Base-by-base conservation (phyloP, 2,113 vertebrate genomes). In the Psittacara wagleri region DNA sequence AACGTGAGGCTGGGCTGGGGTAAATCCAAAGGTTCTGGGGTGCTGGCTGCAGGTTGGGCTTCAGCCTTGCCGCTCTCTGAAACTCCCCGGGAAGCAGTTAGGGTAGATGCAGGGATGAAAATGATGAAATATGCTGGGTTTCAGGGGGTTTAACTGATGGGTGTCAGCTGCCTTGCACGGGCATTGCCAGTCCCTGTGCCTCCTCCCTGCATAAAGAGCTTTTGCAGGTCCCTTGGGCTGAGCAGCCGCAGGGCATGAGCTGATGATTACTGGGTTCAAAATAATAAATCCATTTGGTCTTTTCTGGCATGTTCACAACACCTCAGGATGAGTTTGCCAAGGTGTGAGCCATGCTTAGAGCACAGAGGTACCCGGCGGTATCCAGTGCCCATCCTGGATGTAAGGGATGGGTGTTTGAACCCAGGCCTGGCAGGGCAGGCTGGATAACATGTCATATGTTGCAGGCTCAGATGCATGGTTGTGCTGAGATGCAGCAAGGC, bases 321-420 rank as follows among this genome's bases (percentile, higher is more conserved):
- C 4, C 48, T 79, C 23, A 35, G 17, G 27, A 16, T 22, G 31
- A 59, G 14, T 48, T 94, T 63, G 35, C 31, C n/a, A 28, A 44
- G 20, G 18, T 41, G 28, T 27, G 62, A 57, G 33, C 19, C 49
- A 22, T 1, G 2, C 25, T 22, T 37, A 4, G n/a, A 67, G 75
- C 27, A 9, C 15, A 16, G 55, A 44, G 13, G 33, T 52, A 10
- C 16, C 33, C 27, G 8, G 33, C 43, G 31, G 24, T 9, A 6
- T 57, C 48, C 27, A 14, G 0, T 19, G 46, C 27, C 28, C 11
- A 31, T 57, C 31, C 37, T 11, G 54, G 48, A 27, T 0, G 1
- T 22, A 37, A 52, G 23, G 73, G 13, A 27, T n/a, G 73, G 20
- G 4, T 81, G 16, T 86, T 87, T 68, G 66, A 43, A 13, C 11